phyloP scores from a whole-genome alignment of 2,797 vertebrate species.

The Argyrosomus regius region DNA sequence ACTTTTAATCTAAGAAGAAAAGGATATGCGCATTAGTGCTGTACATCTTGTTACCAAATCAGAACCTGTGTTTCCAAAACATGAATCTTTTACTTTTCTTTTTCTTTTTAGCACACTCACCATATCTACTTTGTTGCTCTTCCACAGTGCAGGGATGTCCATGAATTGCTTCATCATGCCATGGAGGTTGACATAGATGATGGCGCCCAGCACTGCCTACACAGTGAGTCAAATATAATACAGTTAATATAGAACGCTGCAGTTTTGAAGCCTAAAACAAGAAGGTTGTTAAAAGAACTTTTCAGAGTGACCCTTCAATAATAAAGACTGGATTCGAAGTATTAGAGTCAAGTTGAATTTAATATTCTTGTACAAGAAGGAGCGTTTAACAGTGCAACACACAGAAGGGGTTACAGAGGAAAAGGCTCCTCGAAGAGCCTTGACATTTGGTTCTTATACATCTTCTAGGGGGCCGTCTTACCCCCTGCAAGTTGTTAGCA shows the following conservation, averaged over 20 bases:
- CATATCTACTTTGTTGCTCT: constrained; percentile 89
- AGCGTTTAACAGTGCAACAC: too few species aligned
- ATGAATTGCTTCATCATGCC: constrained; percentile 94
- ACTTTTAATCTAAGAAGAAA: background rate
- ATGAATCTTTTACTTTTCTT: background rate
- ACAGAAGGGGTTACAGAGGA: too few species aligned
- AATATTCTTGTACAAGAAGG: too few species aligned
- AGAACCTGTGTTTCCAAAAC: background rate
- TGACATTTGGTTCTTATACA: too few species aligned
- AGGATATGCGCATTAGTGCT: too few species aligned
- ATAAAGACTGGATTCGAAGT: too few species aligned
- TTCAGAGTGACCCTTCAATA: too few species aligned
- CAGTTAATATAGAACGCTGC: background rate
- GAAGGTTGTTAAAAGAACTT: too few species aligned
- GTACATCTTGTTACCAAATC: constrained; percentile 1
- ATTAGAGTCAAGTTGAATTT: too few species aligned
- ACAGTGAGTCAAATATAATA: constrained; percentile 16
- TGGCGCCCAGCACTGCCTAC: constrained; percentile 93
- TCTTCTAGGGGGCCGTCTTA: too few species aligned
- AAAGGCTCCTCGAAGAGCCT: too few species aligned
- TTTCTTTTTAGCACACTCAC: constrained; percentile 78
- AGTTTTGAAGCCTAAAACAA: background rate
- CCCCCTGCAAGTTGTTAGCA: too few species aligned
- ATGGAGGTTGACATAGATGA: constrained; percentile 92
- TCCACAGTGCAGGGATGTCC: constrained; percentile 90